These are phyloP conservation scores for Ancistrus triradiatus DNA, from an alignment of 2,113 vertebrate genomes.

Conservation along the genomic window DNA sequence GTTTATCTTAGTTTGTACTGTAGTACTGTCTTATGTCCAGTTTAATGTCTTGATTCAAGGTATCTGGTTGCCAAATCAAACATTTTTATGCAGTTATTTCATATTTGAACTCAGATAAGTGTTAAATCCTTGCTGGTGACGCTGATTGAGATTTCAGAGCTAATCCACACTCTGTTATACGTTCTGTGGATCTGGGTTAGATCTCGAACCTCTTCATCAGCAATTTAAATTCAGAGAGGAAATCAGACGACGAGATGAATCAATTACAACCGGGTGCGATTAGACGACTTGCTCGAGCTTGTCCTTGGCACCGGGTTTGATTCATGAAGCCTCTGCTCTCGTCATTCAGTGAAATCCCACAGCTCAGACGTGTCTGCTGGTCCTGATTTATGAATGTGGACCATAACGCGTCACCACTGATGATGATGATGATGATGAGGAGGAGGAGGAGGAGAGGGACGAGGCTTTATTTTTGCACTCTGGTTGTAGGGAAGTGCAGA, in stretches of 20 bases:
- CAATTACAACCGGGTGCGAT: constrained; percentile 32
- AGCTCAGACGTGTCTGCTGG: background rate
- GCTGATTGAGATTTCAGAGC: background rate
- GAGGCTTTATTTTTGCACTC: too few relatives aligned
- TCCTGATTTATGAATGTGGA: background rate
- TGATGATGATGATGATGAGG: background rate
- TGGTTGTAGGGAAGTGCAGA: too few relatives aligned
- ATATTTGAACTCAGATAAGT: too few relatives aligned
- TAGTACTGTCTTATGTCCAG: too few relatives aligned
- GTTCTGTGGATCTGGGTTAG: constrained; percentile 2
- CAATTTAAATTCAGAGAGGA: constrained; percentile 20
- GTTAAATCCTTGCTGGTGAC: background rate
- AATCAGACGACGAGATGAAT: constrained; percentile 25
- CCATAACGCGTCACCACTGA: background rate
- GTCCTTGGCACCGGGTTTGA: background rate
- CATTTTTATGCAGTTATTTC: too few relatives aligned
- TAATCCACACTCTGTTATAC: background rate
- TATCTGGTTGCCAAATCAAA: too few relatives aligned
- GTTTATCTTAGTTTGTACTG: too few relatives aligned
- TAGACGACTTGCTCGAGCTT: constrained; percentile 5
- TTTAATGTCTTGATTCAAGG: too few relatives aligned
- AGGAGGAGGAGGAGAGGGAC: too few relatives aligned
- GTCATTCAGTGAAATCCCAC: background rate
- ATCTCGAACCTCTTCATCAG: constrained; percentile 11
- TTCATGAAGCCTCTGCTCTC: constrained; percentile 4